Evolutionary conservation across 2,113 vertebrate genomes (phyloP), one percentile per base, ranked within the genome.

Genomic region (Cathartes aura): DNA sequence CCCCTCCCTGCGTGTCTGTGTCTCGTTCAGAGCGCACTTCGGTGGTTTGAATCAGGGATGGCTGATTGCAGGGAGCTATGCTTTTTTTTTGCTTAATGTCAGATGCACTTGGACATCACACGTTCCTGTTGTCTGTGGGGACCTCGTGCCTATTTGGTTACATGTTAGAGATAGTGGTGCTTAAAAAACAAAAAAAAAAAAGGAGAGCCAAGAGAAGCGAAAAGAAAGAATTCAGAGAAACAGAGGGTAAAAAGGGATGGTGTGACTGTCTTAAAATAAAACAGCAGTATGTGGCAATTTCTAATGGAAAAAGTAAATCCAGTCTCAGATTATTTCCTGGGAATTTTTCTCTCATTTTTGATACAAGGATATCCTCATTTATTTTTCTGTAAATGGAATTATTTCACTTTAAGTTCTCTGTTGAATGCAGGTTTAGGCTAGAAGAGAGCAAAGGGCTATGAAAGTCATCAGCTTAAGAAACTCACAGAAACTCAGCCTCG

Each of bases 371-470:
- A 94, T 82, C 34, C 55, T 84, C 32, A 15, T 87, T 86, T 75
- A 58, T 79, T 96, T 91, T 87, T 36, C 53, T 76, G 27, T 71
- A 84, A 85, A 90, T 89, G 40, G 89, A 48, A 87, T 95, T 58
- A 72, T 91, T 95, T 92, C 43, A 60, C 59, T 66, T 66, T 34
- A 75, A 84, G 50, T 82, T 91, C 66, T 85, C 81, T 78, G 30
- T 56, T 92, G 84, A 97, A 82, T 75, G 36, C 73, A 95, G 56
- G 73, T 95, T 96, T 94, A 96, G 70, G 80, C 60, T 94, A 80
- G 73, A 85, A 89, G 73, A 53, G 72, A 92, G 91, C 48, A 94
- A 87, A 91, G 55, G 56, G 82, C 74, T 89, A 30, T 68, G 72
- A 87, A 92, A 95, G 52, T 66, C 76, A 8, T n/a, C 68, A 92